Conservation (phyloP, 2,888 invertebrate species). For the Stenchaetothrips biformis region DNA sequence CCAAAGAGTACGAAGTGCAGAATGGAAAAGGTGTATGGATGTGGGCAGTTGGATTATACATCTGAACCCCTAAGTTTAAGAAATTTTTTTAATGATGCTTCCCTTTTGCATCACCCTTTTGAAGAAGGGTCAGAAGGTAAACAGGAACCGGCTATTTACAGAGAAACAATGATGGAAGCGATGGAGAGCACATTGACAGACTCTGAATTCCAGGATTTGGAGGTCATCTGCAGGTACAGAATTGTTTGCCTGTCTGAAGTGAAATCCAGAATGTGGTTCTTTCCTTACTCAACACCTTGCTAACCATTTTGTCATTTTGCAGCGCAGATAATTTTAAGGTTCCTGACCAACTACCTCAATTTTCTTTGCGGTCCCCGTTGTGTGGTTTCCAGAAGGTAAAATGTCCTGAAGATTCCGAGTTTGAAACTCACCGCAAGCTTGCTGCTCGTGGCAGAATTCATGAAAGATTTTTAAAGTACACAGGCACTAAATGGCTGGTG, state of each 20-base stretch:
- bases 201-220: background rate
- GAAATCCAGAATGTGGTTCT: background rate
- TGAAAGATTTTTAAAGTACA: background rate
- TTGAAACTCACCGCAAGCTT: background rate
- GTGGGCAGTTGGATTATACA: background rate
- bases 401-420: background rate
- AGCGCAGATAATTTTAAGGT: background rate
- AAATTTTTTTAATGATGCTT: background rate
- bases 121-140: background rate
- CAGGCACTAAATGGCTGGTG: background rate
- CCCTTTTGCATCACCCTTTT: background rate
- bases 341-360: background rate
- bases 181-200: background rate
- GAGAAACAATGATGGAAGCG: background rate
- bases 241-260: background rate
- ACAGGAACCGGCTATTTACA: background rate
- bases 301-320: background rate
- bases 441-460: background rate
- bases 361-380: background rate
- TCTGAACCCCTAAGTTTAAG: background rate
- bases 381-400: background rate
- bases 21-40: background rate
- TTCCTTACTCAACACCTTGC: background rate
- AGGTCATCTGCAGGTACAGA: background rate
- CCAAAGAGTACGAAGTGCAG: too few species aligned